Conservation (phyloP, 2,797 vertebrate species). For the Manis pentadactyla region DNA sequence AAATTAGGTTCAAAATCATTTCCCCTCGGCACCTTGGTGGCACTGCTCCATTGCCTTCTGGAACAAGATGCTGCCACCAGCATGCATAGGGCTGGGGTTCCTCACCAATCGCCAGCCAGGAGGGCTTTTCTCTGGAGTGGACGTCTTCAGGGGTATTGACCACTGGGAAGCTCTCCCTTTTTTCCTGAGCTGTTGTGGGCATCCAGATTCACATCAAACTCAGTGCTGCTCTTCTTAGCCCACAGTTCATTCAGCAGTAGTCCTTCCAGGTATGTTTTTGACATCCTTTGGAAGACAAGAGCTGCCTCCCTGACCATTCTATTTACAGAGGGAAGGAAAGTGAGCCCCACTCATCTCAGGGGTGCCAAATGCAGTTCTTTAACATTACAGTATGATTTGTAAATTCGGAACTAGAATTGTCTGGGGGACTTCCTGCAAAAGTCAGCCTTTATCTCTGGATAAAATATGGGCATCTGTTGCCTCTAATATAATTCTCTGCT, state of each 20-base stretch:
- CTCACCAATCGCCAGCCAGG: too few species aligned
- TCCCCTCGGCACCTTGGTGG: background rate
- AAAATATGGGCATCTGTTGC: background rate
- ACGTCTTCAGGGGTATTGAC: background rate
- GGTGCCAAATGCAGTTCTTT: background rate
- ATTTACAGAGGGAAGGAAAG: background rate
- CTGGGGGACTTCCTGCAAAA: background rate
- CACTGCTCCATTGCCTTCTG: too few species aligned
- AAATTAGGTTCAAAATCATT: background rate
- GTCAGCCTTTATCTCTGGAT: background rate
- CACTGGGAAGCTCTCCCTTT: background rate
- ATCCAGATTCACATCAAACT: background rate
- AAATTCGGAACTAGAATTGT: background rate
- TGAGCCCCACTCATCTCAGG: background rate
- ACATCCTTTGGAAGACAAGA: background rate
- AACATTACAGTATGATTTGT: background rate
- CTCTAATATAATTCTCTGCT: background rate
- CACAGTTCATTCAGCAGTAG: background rate
- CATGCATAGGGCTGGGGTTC: background rate
- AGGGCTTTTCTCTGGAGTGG: background rate
- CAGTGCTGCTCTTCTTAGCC: background rate
- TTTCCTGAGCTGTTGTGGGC: background rate
- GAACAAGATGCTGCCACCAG: accelerated
- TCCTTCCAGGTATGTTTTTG: background rate
- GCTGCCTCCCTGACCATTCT: background rate